Evolutionary conservation across 2,888 invertebrate genomes (phyloP).

Genomic region (Cerceris rybyensis): DNA sequence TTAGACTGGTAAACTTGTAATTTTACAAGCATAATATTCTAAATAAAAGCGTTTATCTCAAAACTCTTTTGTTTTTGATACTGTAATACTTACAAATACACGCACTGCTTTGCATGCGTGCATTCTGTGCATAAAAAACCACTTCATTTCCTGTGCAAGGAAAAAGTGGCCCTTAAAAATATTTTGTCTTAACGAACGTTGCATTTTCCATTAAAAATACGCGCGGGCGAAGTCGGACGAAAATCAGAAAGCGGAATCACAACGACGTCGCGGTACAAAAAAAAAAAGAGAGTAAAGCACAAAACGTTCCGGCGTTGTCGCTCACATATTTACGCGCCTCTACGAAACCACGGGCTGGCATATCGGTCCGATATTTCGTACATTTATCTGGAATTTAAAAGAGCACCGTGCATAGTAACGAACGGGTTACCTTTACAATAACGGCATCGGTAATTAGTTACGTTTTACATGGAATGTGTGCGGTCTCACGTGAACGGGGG

Average conservation of each 20-base stretch:
- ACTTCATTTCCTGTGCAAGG: too few species aligned
- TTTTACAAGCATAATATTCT: too few species aligned
- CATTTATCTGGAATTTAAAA: slow-evolving; percentile 37
- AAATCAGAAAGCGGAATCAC: neutral
- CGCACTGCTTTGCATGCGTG: too few species aligned
- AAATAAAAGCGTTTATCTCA: too few species aligned
- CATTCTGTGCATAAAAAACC: too few species aligned
- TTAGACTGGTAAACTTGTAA: too few species aligned
- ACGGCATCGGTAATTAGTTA: slow-evolving; percentile 65
- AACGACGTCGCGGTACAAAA: neutral
- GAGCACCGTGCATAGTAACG: slow-evolving; percentile 33
- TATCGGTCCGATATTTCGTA: slow-evolving; percentile 35
- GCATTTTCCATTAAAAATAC: too few species aligned
- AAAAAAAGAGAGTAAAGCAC: neutral
- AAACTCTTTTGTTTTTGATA: too few species aligned
- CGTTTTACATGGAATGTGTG: slow-evolving; percentile 58
- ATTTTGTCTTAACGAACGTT: too few species aligned
- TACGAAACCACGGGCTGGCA: neutral
- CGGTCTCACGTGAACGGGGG: slow-evolving; percentile 46
- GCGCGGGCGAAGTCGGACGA: too few species aligned
- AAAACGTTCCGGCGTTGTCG: neutral
- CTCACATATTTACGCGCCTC: slow-evolving; percentile 6
- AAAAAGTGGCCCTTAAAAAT: too few species aligned
- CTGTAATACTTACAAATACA: too few species aligned
- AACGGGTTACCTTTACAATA: slow-evolving; percentile 62